Conservation (phyloP, 1,140 invertebrate species). For the Lordiphosa stackelbergi region DNA sequence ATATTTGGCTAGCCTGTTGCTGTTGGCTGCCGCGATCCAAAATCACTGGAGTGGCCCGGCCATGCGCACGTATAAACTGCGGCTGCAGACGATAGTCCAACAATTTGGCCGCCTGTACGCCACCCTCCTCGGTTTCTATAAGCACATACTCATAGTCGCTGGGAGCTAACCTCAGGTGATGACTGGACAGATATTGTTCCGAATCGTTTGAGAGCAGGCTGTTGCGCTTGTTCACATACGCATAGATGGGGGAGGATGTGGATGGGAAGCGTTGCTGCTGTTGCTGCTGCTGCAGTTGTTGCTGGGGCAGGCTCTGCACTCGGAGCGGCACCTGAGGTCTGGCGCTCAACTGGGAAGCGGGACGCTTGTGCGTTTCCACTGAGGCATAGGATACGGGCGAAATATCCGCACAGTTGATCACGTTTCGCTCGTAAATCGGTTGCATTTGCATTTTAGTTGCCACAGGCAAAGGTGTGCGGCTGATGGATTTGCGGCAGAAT, state of each 20-base stretch:
- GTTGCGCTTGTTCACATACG: constrained; percentile 66
- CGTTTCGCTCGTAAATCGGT: constrained; percentile 45
- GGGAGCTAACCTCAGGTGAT: constrained; percentile 32
- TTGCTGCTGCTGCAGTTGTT: too few relatives aligned
- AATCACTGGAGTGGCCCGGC: constrained; percentile 67
- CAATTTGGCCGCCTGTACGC: constrained; percentile 57
- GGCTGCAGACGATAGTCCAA: constrained; percentile 34
- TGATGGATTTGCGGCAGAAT: constrained; percentile 73
- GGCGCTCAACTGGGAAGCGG: constrained; percentile 31
- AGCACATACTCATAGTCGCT: constrained; percentile 58
- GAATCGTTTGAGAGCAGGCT: constrained; percentile 67
- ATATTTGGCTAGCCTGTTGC: constrained; percentile 62
- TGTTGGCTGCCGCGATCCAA: constrained; percentile 44
- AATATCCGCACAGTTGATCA: constrained; percentile 40
- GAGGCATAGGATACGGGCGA: constrained; percentile 74
- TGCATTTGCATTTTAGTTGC: constrained; percentile 34
- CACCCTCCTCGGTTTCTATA: constrained; percentile 63
- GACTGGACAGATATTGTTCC: constrained; percentile 56
- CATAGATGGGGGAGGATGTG: constrained; percentile 64
- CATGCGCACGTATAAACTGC: constrained; percentile 37
- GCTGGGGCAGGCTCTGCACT: constrained; percentile 62
- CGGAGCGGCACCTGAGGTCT: constrained; percentile 63
- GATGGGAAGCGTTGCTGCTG: constrained; percentile 2
- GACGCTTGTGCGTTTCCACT: constrained; percentile 47
- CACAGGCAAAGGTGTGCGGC: constrained; percentile 39